Percentiles rank a stretch among this genome's conserved stretches.
These are phyloP conservation scores for Drosophila kikkawai DNA, from an alignment of 1,140 invertebrate species.

Conservation along the genomic window DNA sequence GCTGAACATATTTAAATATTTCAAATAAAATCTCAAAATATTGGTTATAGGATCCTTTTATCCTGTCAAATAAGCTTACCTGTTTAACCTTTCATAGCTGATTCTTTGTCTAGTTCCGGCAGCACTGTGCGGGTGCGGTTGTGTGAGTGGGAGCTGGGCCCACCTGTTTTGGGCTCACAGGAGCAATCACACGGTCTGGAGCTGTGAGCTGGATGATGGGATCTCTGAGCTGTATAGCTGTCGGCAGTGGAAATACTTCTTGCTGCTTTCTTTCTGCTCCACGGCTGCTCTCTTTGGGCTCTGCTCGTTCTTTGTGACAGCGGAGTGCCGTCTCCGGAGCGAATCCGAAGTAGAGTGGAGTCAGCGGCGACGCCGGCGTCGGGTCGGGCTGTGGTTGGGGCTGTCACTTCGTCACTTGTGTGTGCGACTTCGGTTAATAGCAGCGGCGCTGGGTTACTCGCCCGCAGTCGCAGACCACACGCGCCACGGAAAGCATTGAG, in stretches of 20 bases:
- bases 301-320: slow-evolving; percentile 73
- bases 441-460: slow-evolving; percentile 46
- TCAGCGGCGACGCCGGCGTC: slow-evolving; percentile 44
- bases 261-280: slow-evolving; percentile 60
- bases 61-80: neutral
- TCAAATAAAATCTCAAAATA: neutral
- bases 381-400: slow-evolving; percentile 9
- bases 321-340: slow-evolving; percentile 1
- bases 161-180: slow-evolving; percentile 74
- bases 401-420: slow-evolving; percentile 25
- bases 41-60: neutral
- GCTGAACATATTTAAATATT: neutral
- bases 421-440: slow-evolving; percentile 63
- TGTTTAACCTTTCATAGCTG: neutral
- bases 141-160: slow-evolving; percentile 30
- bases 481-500: slow-evolving; percentile 54
- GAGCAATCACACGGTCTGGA: slow-evolving; percentile 72
- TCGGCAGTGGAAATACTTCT: slow-evolving; percentile 65
- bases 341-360: slow-evolving; percentile 35
- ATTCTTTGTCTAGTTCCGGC: neutral
- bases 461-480: slow-evolving; percentile 59
- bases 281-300: slow-evolving; percentile 44
- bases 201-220: slow-evolving; percentile 5
- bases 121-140: slow-evolving; percentile 18
- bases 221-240: slow-evolving; percentile 6